These are phyloP conservation scores for Sebastes steindachneri DNA, from an alignment of 2,797 vertebrate genomes.

Conservation along the genomic window DNA sequence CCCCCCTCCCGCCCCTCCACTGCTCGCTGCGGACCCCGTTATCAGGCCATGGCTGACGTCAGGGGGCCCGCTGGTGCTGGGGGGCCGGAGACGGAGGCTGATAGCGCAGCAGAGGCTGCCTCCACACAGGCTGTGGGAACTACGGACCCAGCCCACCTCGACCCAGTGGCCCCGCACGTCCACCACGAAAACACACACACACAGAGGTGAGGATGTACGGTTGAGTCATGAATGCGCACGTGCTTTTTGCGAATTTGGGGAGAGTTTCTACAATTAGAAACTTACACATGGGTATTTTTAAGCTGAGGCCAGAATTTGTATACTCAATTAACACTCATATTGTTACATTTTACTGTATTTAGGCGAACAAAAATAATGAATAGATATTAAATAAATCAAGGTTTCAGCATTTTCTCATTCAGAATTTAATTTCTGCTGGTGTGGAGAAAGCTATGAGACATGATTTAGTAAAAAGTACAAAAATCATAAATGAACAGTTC, in stretches of 20 bases:
- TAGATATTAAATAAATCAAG: neutral
- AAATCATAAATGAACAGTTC: neutral
- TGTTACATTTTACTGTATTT: neutral
- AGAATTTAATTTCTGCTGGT: neutral
- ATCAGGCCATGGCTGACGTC: conserved; percentile 85
- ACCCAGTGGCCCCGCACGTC: conserved; percentile 76
- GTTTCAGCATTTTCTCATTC: neutral
- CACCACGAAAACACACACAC: conserved; percentile 50
- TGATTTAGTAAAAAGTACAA: too few relatives aligned
- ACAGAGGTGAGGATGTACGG: conserved; percentile 22
- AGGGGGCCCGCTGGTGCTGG: conserved; percentile 78
- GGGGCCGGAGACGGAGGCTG: conserved; percentile 83
- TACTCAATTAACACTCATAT: neutral
- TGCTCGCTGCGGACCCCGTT: conserved; percentile 74
- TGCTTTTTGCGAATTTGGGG: neutral
- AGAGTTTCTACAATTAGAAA: neutral
- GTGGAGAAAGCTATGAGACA: neutral
- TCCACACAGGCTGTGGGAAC: conserved; percentile 83
- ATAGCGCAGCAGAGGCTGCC: conserved; percentile 75
- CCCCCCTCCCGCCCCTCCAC: neutral
- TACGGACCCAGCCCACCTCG: conserved; percentile 61
- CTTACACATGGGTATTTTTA: neutral
- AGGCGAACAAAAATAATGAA: neutral
- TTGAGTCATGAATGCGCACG: neutral
- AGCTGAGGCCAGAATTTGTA: neutral